Evolutionary conservation across 92 coral and sea anemone species (phyloP), one percentile per base, ranked within the genome.

Genomic region (Virgularia gustaviana): DNA sequence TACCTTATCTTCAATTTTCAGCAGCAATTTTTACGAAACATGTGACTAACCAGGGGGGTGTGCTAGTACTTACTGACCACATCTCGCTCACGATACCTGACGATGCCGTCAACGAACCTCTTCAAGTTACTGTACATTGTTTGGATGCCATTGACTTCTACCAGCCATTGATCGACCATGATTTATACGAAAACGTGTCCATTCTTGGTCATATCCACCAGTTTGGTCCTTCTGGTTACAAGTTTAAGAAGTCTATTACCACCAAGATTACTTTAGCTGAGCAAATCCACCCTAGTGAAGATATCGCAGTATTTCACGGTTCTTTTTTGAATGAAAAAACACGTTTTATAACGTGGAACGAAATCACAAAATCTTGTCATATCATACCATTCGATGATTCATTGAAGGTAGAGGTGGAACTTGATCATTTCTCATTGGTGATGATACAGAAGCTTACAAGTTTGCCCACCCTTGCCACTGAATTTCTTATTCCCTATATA

Each of bases 81-180:
- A 22, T 3, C 58, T 4, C 10, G 1, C 29, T 52, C 11, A 15
- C 3, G 31, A 33, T 52, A 7, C 58, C 29, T 2, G 8, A 28
- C 13, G 15, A 52, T 52, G 29, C 58, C 6, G 2, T 52, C 8
- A 28, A 52, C 8, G 30, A 22, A 28, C 6, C 58, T 2, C 22
- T 33, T 2, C 58, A 9, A 4, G 5, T 52, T 52, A 33, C 30
- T 2, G 28, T 52, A 2, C 30, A 33, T 16, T 52, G 58, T 52
- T 9, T 65, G 0, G 72, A 65, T 13, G 55, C 72, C 0, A 37
- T 27, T 0, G 19, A 65, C 0, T 42, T 65, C 8, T 65, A 65
- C 27, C 72, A 65, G 16, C 35, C 56, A 39, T 39, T 65, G 6
- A 42, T 65, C 31, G 72, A 65, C 72, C 41, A 43, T 49, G 56